Conservation (phyloP, 2,797 vertebrate genomes). For the Crenichthys baileyi region DNA sequence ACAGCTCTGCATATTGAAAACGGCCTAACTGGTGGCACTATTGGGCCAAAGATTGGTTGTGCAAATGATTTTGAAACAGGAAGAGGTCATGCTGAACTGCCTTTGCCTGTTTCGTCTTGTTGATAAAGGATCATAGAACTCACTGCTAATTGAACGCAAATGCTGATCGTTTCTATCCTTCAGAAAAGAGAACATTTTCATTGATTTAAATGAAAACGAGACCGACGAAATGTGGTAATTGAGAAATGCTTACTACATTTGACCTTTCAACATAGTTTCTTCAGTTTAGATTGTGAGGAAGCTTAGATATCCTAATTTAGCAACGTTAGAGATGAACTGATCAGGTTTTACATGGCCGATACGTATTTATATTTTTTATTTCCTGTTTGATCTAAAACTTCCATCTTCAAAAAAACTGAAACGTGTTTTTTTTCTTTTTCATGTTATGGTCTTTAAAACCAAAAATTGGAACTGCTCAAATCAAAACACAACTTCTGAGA, state of each 20-base stretch:
- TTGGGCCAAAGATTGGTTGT: constrained; percentile 11
- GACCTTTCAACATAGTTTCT: neutral
- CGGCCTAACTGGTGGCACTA: constrained; percentile 5
- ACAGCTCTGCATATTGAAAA: neutral
- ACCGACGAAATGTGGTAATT: neutral
- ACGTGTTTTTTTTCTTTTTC: neutral
- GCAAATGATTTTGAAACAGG: constrained; percentile 34
- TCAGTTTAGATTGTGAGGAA: neutral
- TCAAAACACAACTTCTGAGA: neutral
- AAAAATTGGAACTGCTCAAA: neutral
- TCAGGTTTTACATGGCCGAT: neutral
- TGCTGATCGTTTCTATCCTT: neutral
- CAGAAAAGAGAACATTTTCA: neutral
- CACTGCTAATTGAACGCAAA: neutral
- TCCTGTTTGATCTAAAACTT: neutral
- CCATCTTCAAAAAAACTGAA: too few species aligned
- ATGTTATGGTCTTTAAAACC: neutral
- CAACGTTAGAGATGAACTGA: neutral
- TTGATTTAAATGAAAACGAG: neutral
- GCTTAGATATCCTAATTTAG: neutral
- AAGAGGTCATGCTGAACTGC: constrained; percentile 24
- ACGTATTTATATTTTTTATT: neutral
- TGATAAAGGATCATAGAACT: neutral
- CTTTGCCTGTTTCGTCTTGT: neutral
- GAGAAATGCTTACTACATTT: neutral